A percentile compares a stretch with the other conserved stretches of the same genome.
Evolutionary conservation across 2,888 invertebrate genomes (phyloP).

Genomic region (Phlogophora meticulosa): DNA sequence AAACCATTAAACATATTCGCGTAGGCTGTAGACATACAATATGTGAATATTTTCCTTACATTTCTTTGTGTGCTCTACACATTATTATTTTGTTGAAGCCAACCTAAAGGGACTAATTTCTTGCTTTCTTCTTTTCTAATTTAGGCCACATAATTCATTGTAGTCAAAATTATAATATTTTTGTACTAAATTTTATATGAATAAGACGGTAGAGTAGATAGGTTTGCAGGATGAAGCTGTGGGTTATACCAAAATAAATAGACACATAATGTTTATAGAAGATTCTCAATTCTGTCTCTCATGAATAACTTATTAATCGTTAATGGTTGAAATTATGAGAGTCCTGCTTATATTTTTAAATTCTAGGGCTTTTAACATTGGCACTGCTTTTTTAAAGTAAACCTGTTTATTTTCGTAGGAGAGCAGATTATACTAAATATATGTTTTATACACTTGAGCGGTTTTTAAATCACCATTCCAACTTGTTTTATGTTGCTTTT

Average conservation of each 20-base stretch:
- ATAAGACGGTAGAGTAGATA: not conserved
- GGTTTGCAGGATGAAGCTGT: not conserved
- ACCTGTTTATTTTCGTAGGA: conserved; percentile 10
- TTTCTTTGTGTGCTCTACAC: conserved; percentile 1
- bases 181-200: no score
- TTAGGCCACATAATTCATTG: no score
- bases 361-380: not conserved
- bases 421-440: conserved; percentile 2
- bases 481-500: conserved; percentile 40
- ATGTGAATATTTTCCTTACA: conserved; percentile 18
- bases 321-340: not conserved
- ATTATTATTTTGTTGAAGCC: conserved; percentile 20
- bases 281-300: not conserved
- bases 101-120: not conserved
- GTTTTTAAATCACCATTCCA: conserved; percentile 30
- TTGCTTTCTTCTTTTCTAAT: no score
- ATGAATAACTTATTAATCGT: not conserved
- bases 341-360: not conserved
- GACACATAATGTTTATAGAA: not conserved
- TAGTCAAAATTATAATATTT: no score
- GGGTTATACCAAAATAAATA: not conserved
- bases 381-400: not conserved
- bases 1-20: conserved; percentile 10
- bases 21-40: conserved; percentile 18
- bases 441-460: not conserved